Evolutionary conservation across 2,797 vertebrate species (phyloP).

Genomic region (Platyrinchus mystaceus): DNA sequence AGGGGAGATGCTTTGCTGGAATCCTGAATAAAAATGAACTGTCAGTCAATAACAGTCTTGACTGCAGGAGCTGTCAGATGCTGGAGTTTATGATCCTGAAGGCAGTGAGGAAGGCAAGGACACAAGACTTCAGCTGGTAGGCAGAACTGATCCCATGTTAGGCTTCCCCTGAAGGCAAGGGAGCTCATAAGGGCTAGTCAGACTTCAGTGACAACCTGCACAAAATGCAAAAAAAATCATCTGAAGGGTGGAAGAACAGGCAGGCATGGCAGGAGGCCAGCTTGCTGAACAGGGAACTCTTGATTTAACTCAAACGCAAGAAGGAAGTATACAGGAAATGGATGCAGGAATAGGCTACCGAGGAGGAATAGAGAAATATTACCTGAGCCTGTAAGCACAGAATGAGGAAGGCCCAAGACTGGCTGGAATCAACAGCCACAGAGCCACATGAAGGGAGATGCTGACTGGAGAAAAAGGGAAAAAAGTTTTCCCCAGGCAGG

Average conservation of each 20-base stretch:
- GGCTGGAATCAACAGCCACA: neutral
- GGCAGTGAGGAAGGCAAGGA: neutral
- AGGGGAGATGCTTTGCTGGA: neutral
- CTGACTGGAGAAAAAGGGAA: neutral
- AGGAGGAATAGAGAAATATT: neutral
- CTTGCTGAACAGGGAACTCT: neutral
- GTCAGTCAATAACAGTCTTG: neutral
- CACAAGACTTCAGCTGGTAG: neutral
- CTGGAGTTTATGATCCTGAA: neutral
- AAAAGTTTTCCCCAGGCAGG: neutral
- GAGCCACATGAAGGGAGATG: neutral
- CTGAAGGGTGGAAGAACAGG: neutral
- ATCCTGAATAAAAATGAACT: neutral
- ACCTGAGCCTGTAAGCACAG: neutral
- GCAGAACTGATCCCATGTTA: neutral
- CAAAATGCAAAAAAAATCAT: neutral
- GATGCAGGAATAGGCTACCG: neutral
- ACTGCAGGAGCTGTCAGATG: constrained; percentile 28
- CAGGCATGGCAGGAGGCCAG: neutral
- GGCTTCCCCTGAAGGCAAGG: neutral
- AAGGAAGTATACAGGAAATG: neutral
- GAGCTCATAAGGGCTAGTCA: neutral
- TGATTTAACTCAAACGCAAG: neutral
- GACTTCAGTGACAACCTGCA: neutral
- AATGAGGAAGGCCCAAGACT: neutral